These are phyloP conservation scores for Eucidaris tribuloides DNA, from an alignment of 35 echinoderm and acorn worm genomes.

Conservation along the genomic window DNA sequence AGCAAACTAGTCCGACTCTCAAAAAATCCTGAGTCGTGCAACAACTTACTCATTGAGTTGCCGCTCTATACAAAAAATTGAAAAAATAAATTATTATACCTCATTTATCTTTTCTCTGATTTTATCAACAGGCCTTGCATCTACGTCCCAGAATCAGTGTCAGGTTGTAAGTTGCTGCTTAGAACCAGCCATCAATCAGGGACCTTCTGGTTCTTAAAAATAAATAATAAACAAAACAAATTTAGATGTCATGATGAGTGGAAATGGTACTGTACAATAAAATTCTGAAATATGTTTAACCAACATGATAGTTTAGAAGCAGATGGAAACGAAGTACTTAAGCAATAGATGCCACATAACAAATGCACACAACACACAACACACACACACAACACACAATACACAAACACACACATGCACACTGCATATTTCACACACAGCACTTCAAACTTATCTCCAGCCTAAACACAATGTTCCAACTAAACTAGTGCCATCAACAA, in stretches of 20 bases:
- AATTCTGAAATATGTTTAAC: neutral
- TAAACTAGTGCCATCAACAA: too few species aligned
- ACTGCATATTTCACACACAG: too few species aligned
- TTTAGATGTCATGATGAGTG: neutral
- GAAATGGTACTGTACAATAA: neutral
- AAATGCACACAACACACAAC: too few species aligned
- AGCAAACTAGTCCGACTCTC: too few species aligned
- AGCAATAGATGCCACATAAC: neutral
- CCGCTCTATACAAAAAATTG: neutral
- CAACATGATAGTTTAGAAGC: neutral
- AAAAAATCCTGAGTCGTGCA: too few species aligned
- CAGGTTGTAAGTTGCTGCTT: constrained; percentile 68
- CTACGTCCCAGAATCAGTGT: constrained; percentile 57
- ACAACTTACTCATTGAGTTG: too few species aligned
- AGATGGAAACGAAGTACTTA: neutral
- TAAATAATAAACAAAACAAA: neutral
- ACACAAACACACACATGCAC: too few species aligned
- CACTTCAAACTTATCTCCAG: too few species aligned
- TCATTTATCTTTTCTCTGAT: constrained; percentile 67
- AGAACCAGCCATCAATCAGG: constrained; percentile 79
- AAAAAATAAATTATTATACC: constrained; percentile 44
- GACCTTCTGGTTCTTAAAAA: constrained; percentile 84
- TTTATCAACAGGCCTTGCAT: constrained; percentile 80
- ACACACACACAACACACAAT: too few species aligned
- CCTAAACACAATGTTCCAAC: too few species aligned